These are phyloP conservation scores for Mustela nigripes DNA, from an alignment of 2,113 vertebrate species.

Conservation along the genomic window DNA sequence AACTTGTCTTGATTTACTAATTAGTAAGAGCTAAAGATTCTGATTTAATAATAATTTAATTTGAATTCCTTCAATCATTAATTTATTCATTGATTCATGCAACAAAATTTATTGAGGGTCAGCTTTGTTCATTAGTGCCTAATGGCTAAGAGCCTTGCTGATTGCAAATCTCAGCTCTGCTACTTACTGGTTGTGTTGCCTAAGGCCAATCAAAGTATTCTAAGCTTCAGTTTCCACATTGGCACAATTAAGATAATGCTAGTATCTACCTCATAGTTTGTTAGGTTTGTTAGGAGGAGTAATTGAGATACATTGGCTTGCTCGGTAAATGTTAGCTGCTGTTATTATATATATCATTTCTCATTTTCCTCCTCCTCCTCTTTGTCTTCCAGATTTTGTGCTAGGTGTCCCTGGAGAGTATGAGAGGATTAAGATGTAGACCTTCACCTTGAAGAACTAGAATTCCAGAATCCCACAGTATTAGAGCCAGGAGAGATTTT, in stretches of 20 bases:
- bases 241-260: constrained; percentile 13
- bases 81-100: constrained; percentile 68
- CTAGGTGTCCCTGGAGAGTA: not conserved
- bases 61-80: constrained; percentile 61
- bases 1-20: constrained; percentile 59
- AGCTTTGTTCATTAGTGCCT: constrained; percentile 47
- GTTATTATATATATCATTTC: not conserved
- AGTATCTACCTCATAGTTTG: not conserved
- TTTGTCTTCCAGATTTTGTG: constrained; percentile 47
- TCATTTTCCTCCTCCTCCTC: not conserved
- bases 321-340: not conserved
- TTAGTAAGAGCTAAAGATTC: constrained; percentile 39
- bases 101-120: constrained; percentile 55
- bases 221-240: not conserved
- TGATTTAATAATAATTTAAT: constrained; percentile 59
- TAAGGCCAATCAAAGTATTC: not conserved
- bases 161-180: not conserved
- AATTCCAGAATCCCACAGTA: constrained; percentile 23
- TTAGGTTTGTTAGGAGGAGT: not conserved
- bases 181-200: not conserved
- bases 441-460: not conserved
- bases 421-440: constrained; percentile 11
- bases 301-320: not conserved
- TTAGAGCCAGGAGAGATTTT: not conserved
- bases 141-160: not conserved